Evolutionary conservation across 37 sponge, comb jelly and placozoan genomes (phyloP), one percentile per base, ranked within the genome.

Genomic region (Agelas oroides): DNA sequence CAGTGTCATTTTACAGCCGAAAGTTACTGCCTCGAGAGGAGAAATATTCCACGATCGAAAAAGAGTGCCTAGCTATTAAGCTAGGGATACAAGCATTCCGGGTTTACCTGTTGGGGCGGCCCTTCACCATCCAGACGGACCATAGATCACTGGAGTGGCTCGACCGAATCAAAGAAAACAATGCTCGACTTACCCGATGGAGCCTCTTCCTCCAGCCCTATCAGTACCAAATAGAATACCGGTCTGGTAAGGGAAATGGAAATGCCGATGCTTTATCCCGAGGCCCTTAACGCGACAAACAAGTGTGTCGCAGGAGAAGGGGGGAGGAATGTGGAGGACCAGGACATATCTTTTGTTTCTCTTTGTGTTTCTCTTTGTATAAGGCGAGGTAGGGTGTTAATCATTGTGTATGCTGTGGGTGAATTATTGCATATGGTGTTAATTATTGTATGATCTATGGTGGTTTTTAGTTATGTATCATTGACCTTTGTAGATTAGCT

Each of bases 11-110:
- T 53, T 80, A 41, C 38, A 73, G 81, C 37, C 71, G 81, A 15
- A 87, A 87, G 62, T 36, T 87, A 16, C 75, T 87, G 0, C 65
- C 65, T 24, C 21, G 81, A 52, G 88, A 87, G 32, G 66, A 80
- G 37, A 20, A 60, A 25, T 87, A 79, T 46, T 38, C 81, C 5
- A 87, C 80, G 17, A 37, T 87, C 12, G 88, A 87, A 41, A 85
- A 85, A 61, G 88, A 86, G 67, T 87, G 88, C 60, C 73, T 87
- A 30, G 81, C 88, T 2, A 80, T 87, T 68, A 85, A 85, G 36
- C 70, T 85, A 11, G 86, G 55, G 14, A 67, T 35, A 5, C 60
- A 85, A 23, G 70, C 77, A 2, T 85, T 85, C 56, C 59, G 70
- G 5, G 86, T 85, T 5, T 85, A 85, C 65, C 78, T 88, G 1